Percentiles rank a stretch among this genome's conserved stretches.
Evolutionary conservation across 2,113 vertebrate genomes (phyloP).

Genomic region (Stomatorhinus ivindoensis): DNA sequence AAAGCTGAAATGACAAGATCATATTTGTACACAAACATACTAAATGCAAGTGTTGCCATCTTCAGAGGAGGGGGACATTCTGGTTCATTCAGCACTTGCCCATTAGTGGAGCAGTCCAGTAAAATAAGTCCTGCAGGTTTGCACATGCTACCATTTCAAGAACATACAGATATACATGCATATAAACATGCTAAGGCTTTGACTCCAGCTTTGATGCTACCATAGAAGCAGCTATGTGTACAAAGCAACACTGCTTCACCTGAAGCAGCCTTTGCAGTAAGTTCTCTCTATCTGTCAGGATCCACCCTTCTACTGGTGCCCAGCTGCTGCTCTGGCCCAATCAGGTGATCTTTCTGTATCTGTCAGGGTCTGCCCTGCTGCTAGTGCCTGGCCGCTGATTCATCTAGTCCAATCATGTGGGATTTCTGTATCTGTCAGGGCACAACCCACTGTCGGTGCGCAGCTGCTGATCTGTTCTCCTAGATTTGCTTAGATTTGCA

Average conservation of each 20-base stretch:
- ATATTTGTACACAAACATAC: neutral
- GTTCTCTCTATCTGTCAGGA: neutral
- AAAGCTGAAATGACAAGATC: neutral
- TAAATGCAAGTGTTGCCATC: neutral
- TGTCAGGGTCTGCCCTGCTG: neutral
- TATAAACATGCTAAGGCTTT: neutral
- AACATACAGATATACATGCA: neutral
- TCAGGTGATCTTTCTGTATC: slow-evolving; percentile 20
- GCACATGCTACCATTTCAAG: neutral
- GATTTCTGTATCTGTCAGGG: slow-evolving; percentile 7
- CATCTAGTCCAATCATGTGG: slow-evolving; percentile 22
- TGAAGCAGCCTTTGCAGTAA: neutral
- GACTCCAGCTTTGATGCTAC: neutral
- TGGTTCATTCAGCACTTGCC: neutral
- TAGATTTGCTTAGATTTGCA: slow-evolving; percentile 10
- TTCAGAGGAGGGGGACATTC: neutral
- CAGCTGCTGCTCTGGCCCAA: slow-evolving; percentile 6
- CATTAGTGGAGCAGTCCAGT: neutral
- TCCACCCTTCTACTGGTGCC: neutral
- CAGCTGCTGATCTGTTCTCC: neutral
- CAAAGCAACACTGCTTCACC: neutral
- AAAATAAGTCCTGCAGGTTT: neutral
- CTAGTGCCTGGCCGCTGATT: neutral
- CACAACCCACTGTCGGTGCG: neutral
- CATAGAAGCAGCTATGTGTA: neutral